phyloP scores from a whole-genome alignment of 2,113 vertebrate species.

The Oceanites oceanicus region DNA sequence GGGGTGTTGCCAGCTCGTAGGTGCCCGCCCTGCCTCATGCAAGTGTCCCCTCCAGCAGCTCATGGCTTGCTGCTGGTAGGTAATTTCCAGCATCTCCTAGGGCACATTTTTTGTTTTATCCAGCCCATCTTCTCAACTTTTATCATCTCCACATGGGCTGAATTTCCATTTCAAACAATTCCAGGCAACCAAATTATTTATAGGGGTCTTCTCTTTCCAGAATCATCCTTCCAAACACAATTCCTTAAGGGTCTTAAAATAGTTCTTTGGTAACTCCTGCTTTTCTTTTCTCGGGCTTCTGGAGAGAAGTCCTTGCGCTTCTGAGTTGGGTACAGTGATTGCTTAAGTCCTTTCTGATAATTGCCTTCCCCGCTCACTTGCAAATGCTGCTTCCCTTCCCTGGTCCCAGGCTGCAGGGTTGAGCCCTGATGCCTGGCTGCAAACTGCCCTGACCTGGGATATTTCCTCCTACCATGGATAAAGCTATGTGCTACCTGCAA shows the following conservation, averaged over 20 bases:
- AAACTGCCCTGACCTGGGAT: not conserved
- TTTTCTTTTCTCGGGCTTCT: not conserved
- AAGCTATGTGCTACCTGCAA: not conserved
- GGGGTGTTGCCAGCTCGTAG: not conserved
- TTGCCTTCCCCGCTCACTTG: not conserved
- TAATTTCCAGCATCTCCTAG: not conserved
- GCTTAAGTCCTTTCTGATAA: not conserved
- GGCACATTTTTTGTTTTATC: not conserved
- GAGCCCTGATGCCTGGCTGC: not conserved
- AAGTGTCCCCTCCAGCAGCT: not conserved
- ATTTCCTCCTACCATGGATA: not conserved
- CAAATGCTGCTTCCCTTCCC: not conserved
- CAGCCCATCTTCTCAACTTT: not conserved
- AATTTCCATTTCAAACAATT: constrained; percentile 41
- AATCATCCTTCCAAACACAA: not conserved
- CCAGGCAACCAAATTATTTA: not conserved
- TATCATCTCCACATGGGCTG: not conserved
- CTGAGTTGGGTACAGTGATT: accelerated
- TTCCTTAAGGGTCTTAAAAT: not conserved
- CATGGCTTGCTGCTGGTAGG: not conserved
- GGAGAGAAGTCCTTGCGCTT: not conserved
- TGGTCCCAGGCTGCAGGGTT: not conserved
- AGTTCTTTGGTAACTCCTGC: not conserved
- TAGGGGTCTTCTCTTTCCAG: not conserved
- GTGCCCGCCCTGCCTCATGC: not conserved